Evolutionary conservation across 1,140 invertebrate species (phyloP), one percentile per base, ranked within the genome.

Genomic region (Drosophila malerkotliana): DNA sequence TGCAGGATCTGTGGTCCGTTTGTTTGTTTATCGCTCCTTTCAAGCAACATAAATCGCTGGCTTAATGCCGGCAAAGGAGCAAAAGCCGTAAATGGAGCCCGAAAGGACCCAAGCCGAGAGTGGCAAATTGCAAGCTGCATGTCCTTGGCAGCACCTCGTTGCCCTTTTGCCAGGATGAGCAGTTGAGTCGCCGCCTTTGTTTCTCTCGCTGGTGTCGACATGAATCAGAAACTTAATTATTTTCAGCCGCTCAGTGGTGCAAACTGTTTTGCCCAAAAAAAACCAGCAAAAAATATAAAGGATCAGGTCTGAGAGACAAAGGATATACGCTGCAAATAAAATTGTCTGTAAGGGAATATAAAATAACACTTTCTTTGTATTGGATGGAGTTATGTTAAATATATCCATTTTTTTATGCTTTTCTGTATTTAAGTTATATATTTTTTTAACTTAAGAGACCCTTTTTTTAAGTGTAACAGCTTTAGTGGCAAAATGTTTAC

Each of bases 151-250:
- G 62, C 47, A 41, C 18, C 55, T 67, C 59, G 56, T 71, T 77
- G 72, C 44, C 73, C 39, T 49, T 55, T 37, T 26, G 48, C 41
- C 51, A 41, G 37, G 51, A 69, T 49, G 67, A 73, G 77, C 68
- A 75, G 74, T 74, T 87, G 72, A 79, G 68, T 67, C 53, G 69
- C 82, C 81, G 69, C 82, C 81, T 85, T 84, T 84, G 81, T 85
- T 64, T 61, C 68, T 44, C 59, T 64, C 74, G 15, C 41, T n/a
- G 15, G 62, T 55, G 78, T 79, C 64, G 83, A 85, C 82, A 87
- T 88, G 82, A 87, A 88, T 88, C 82, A 87, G 74, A 87, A 87
- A 87, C 82, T 87, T 87, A 88, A 87, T 88, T 87, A 82, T 87
- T 87, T 87, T 87, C 82, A 79, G 82, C 71, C 83, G 69, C 71